Conservation (phyloP, 37 sponge, comb jelly and placozoan genomes). For the Eunapius fragilis region DNA sequence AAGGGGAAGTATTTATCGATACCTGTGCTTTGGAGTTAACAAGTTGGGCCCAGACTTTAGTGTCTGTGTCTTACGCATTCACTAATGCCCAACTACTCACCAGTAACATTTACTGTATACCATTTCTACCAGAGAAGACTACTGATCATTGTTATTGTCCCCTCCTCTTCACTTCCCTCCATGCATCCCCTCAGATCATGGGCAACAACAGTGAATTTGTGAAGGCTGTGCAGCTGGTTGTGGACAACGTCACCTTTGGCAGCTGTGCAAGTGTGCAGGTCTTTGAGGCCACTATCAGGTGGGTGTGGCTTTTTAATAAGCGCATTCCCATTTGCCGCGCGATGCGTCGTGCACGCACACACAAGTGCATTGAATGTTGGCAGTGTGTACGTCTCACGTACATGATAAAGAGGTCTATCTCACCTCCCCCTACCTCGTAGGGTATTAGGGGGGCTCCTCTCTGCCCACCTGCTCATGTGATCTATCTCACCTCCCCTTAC, state of each 20-base stretch:
- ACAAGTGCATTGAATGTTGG: not conserved
- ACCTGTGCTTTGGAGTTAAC: too few relatives aligned
- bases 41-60: too few relatives aligned
- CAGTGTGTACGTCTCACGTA: too few relatives aligned
- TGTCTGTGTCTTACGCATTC: too few relatives aligned
- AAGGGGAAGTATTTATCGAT: too few relatives aligned
- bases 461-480: not conserved
- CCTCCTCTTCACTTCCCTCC: not conserved
- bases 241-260: constrained; percentile 84
- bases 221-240: constrained; percentile 76
- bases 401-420: not conserved
- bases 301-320: not conserved
- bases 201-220: constrained; percentile 89
- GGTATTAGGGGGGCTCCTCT: constrained; percentile 87
- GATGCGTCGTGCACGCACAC: too few relatives aligned
- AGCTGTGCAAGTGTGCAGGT: constrained; percentile 93
- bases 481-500: not conserved
- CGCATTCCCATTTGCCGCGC: not conserved
- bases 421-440: constrained; percentile 29
- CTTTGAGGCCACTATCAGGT: constrained; percentile 98
- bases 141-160: too few relatives aligned
- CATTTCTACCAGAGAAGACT: too few relatives aligned
- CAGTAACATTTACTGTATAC: too few relatives aligned
- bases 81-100: too few relatives aligned
- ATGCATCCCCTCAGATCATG: constrained; percentile 53